Conservation (phyloP, 2,888 invertebrate species). For the Himalopsyche tibetana region DNA sequence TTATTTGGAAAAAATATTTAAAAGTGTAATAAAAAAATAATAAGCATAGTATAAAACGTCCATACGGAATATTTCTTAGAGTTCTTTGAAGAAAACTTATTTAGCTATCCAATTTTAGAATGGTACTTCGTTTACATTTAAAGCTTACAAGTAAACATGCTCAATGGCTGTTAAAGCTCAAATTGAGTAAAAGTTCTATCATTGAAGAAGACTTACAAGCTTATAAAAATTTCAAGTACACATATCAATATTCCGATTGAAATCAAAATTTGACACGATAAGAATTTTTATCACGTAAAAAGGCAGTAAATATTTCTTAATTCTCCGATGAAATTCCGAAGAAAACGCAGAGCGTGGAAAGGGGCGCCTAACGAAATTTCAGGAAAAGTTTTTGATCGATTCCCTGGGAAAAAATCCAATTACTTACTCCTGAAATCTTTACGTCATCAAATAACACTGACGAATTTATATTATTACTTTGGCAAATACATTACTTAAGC, state of each 20-base stretch:
- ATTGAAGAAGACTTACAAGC: too few relatives aligned
- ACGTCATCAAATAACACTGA: constrained; percentile 34
- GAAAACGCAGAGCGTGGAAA: neutral
- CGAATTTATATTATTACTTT: constrained; percentile 18
- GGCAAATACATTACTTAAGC: too few relatives aligned
- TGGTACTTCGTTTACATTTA: too few relatives aligned
- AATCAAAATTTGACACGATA: neutral
- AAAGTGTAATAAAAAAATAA: too few relatives aligned
- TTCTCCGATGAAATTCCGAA: constrained; percentile 5
- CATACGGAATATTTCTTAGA: too few relatives aligned
- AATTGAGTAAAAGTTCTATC: too few relatives aligned
- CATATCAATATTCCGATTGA: constrained; percentile 2
- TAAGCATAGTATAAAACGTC: too few relatives aligned
- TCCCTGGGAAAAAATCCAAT: constrained; percentile 3
- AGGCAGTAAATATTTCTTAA: constrained; percentile 35
- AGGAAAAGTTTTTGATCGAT: constrained; percentile 28
- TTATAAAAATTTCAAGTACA: neutral
- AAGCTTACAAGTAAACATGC: too few relatives aligned
- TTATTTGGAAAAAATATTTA: too few relatives aligned
- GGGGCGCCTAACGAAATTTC: constrained; percentile 4
- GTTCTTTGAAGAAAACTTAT: too few relatives aligned
- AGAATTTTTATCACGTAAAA: constrained; percentile 29
- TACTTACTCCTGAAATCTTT: constrained; percentile 24
- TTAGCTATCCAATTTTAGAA: too few relatives aligned
- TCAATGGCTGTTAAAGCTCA: too few relatives aligned